Evolutionary conservation across 2,797 vertebrate genomes (phyloP).

Genomic region (Cyclura pinguis): DNA sequence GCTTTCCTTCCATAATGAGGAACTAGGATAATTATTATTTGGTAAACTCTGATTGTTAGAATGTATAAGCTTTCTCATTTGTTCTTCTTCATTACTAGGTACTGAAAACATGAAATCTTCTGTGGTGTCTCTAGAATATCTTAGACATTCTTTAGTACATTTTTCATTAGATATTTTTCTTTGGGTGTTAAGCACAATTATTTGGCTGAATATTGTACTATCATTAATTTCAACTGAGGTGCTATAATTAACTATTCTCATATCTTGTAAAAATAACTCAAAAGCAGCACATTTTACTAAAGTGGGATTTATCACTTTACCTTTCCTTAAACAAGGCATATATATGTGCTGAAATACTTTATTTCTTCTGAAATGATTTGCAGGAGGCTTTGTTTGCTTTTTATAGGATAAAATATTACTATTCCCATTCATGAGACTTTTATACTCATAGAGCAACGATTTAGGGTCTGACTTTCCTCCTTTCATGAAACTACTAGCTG

Average conservation of each 20-base stretch:
- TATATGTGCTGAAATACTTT: slow-evolving; percentile 28
- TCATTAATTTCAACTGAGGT: slow-evolving; percentile 12
- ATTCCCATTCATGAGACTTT: background rate
- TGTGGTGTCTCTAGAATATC: slow-evolving; percentile 8
- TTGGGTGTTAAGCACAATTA: background rate
- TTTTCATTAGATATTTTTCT: slow-evolving; percentile 36
- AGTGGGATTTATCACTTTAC: slow-evolving; percentile 33
- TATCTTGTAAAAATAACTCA: background rate
- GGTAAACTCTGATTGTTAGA: slow-evolving; percentile 38
- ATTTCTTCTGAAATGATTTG: slow-evolving; percentile 46
- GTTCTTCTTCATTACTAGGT: slow-evolving; percentile 21
- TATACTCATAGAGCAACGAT: slow-evolving; percentile 48
- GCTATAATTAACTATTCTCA: slow-evolving; percentile 30
- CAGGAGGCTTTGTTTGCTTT: slow-evolving; percentile 7
- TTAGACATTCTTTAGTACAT: background rate
- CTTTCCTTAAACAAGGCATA: slow-evolving; percentile 32
- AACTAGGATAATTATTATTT: slow-evolving; percentile 17
- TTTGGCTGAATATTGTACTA: background rate
- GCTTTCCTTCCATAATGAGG: background rate
- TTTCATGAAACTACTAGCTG: slow-evolving; percentile 48
- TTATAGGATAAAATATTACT: slow-evolving; percentile 27
- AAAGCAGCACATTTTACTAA: slow-evolving; percentile 42
- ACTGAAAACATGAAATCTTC: slow-evolving; percentile 6
- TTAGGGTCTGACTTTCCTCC: slow-evolving; percentile 30
- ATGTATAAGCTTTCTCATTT: slow-evolving; percentile 36